Base-by-base conservation (phyloP, 2,113 vertebrate genomes). In the Paratilapia polleni region DNA sequence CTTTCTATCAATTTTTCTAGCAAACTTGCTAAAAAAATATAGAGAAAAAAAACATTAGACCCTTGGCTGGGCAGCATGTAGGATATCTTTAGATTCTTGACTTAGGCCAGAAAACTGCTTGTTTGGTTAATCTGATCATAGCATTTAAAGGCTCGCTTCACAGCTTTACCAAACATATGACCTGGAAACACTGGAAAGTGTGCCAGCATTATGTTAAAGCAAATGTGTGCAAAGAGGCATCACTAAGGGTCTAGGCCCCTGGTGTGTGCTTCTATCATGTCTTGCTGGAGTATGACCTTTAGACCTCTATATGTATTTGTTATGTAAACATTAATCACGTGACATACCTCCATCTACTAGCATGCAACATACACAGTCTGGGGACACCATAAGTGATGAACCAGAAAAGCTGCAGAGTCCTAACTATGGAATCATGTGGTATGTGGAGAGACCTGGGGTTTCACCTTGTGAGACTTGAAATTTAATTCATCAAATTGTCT, bases 131-230 rank as follows among this genome's bases (percentile, higher is more conserved):
- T 77, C 11, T 52, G 15, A 6, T 34, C n/a, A 54, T 28, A 2
- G 2, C 8, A 15, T 43, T 38, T 19, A n/a, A 66, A 68, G n/a
- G 11, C 63, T 61, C 22, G 28, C 20, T 22, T 68, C 11, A 38
- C 64, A 60, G 60, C 38, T 52, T 38, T 17, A 61, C 47, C 49
- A 80, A 86, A 81, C 38, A 52, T 31, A 70, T 81, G 28, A 74
- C 28, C 28, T 47, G 26, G 28, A 77, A 76, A 47, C 60, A 60
- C 26, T 20, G 4, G 11, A 52, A 38, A 68, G 8, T 26, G 17
- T 61, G 52, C 28, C 26, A 86, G 56, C 28, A 15, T 22, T 59
- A 38, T 61, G 61, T 68, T 47, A 34, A 11, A 54, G 58, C 13
- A 63, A 79, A 80, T 62, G 64, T 22, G 26, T 24, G 61, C 24